Conservation (phyloP, 2,888 invertebrate species). For the Drosophila hamatofila region DNA sequence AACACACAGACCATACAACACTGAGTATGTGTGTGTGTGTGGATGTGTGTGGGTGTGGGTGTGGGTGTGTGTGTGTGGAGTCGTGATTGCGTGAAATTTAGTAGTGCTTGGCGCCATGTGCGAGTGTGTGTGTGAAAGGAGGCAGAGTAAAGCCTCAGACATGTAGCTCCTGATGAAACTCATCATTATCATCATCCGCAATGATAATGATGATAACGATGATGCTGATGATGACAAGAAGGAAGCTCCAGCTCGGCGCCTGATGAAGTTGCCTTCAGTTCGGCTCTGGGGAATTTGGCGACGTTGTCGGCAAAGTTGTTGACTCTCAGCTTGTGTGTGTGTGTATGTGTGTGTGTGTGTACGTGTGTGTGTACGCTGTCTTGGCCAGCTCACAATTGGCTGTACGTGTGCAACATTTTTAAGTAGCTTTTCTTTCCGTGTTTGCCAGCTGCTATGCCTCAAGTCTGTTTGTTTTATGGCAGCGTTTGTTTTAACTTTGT, state of each 20-base stretch:
- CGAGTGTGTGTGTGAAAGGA: slow-evolving; percentile 20
- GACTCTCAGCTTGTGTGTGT: slow-evolving; percentile 40
- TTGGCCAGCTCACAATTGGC: slow-evolving; percentile 70
- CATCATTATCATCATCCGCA: slow-evolving; percentile 50
- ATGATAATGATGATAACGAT: slow-evolving; percentile 40
- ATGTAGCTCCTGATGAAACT: slow-evolving; percentile 67
- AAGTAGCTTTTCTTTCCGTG: slow-evolving; percentile 68
- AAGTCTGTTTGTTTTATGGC: slow-evolving; percentile 69
- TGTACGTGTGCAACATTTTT: slow-evolving; percentile 81
- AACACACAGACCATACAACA: slow-evolving; percentile 24
- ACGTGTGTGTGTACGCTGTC: slow-evolving; percentile 28
- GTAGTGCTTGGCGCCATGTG: slow-evolving; percentile 54
- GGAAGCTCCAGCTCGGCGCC: slow-evolving; percentile 60
- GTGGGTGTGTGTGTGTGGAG: slow-evolving; percentile 48
- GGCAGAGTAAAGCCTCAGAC: slow-evolving; percentile 55
- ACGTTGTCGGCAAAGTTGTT: slow-evolving; percentile 70
- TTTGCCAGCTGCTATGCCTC: slow-evolving; percentile 42
- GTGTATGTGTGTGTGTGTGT: slow-evolving; percentile 21
- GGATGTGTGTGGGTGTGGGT: too few species aligned
- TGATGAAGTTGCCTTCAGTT: slow-evolving; percentile 72
- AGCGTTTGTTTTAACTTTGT: slow-evolving; percentile 64
- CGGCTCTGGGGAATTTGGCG: slow-evolving; percentile 66
- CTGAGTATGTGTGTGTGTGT: slow-evolving; percentile 6
- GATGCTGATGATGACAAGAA: slow-evolving; percentile 51
- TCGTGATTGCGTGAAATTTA: slow-evolving; percentile 80